A percentile compares a stretch with the other conserved stretches of the same genome.
Conservation (phyloP, 2,113 vertebrate genomes). For the Spea multiplicata region DNA sequence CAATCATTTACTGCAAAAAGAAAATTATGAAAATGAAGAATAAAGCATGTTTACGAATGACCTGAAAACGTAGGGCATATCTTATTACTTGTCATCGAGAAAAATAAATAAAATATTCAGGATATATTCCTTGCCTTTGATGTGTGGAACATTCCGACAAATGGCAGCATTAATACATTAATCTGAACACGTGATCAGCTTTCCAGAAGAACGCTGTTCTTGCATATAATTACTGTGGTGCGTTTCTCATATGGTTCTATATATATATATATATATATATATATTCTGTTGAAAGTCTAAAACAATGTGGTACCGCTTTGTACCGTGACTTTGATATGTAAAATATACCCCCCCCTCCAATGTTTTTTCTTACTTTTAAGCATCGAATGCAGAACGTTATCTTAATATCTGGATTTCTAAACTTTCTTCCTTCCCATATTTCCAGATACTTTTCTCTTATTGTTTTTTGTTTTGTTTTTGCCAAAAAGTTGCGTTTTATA, state of each 20-base stretch:
- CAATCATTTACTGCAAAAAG: too few relatives aligned
- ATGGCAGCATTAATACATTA: background rate
- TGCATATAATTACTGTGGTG: background rate
- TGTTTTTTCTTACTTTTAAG: conserved; percentile 38
- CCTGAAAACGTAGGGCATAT: too few relatives aligned
- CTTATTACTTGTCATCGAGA: too few relatives aligned
- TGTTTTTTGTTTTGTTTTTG: conserved; percentile 35
- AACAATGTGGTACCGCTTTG: conserved; percentile 47
- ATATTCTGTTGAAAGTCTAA: conserved; percentile 37
- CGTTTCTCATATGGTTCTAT: conserved; percentile 18
- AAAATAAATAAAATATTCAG: too few relatives aligned
- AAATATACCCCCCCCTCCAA: conserved; percentile 19
- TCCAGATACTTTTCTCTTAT: conserved; percentile 44
- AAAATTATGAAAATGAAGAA: too few relatives aligned
- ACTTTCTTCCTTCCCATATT: conserved; percentile 39
- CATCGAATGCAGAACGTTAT: conserved; percentile 42
- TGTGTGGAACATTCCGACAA: too few relatives aligned
- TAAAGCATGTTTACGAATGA: too few relatives aligned
- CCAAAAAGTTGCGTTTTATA: conserved; percentile 38
- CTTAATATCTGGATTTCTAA: background rate
- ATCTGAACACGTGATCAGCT: conserved; percentile 14
- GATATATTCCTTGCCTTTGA: too few relatives aligned
- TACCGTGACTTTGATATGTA: conserved; percentile 41
- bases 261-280: conserved; percentile 25
- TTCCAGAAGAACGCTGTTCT: background rate